A percentile compares a stretch with the other conserved stretches of the same genome.
Conservation (phyloP, 2,113 vertebrate species). For the Nicator chloris region DNA sequence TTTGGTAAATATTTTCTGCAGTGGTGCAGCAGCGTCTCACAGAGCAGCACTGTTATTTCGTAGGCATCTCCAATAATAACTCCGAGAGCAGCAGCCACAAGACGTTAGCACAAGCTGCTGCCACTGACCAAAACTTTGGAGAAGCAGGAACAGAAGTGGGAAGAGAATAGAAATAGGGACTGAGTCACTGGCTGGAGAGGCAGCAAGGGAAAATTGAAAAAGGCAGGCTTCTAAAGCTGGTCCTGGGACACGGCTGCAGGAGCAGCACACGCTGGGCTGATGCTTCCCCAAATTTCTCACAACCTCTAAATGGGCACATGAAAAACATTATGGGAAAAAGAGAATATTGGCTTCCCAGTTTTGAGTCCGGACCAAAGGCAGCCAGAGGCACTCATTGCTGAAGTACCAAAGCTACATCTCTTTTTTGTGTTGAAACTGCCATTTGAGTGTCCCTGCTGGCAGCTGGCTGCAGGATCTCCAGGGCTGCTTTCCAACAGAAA, state of each 20-base stretch:
- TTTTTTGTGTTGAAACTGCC: not conserved
- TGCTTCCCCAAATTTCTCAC: not conserved
- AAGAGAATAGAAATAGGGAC: slow-evolving; percentile 41
- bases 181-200: slow-evolving; percentile 27
- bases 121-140: slow-evolving; percentile 20
- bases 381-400: not conserved
- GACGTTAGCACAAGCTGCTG: slow-evolving; percentile 43
- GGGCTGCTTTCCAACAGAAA: not conserved
- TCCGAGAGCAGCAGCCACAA: slow-evolving; percentile 3
- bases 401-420: not conserved
- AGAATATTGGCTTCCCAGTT: not conserved
- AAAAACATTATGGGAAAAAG: not conserved
- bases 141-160: slow-evolving; percentile 42
- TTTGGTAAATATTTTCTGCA: slow-evolving; percentile 56
- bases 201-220: not conserved
- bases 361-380: not conserved
- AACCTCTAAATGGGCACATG: not conserved
- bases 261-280: not conserved
- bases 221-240: not conserved
- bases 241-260: not conserved
- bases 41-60: slow-evolving; percentile 51
- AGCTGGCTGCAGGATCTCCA: not conserved
- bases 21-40: slow-evolving; percentile 23
- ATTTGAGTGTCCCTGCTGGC: not conserved
- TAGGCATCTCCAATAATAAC: slow-evolving; percentile 54